These are phyloP conservation scores for Aphidius gifuensis DNA, from an alignment of 1,140 invertebrate genomes.

Conservation along the genomic window DNA sequence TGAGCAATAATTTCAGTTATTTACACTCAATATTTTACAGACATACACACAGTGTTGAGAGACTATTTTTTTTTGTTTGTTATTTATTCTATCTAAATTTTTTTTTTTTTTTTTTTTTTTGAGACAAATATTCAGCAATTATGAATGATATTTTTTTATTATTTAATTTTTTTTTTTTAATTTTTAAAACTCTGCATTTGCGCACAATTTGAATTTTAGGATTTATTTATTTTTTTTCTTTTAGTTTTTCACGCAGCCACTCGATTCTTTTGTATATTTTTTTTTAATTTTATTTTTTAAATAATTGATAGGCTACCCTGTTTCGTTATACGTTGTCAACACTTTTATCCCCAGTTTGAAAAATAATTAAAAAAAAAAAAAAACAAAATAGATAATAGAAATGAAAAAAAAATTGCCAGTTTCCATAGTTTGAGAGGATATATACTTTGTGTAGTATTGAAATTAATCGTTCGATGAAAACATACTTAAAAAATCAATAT, in stretches of 20 bases:
- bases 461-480: too few relatives aligned
- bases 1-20: conserved; percentile 56
- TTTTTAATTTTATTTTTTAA: conserved; percentile 37
- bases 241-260: conserved; percentile 25
- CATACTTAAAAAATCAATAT: too few relatives aligned
- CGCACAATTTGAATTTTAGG: neutral
- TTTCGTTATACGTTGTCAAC: conserved; percentile 51
- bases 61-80: conserved; percentile 15
- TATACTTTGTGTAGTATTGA: too few relatives aligned
- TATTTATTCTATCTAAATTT: conserved; percentile 1
- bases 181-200: neutral
- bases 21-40: conserved; percentile 54
- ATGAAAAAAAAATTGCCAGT: neutral
- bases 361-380: conserved; percentile 16
- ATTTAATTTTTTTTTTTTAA: conserved; percentile 3
- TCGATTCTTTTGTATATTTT: conserved; percentile 23
- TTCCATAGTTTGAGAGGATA: too few relatives aligned
- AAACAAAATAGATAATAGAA: conserved; percentile 1
- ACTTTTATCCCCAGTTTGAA: conserved; percentile 20
- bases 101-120: neutral
- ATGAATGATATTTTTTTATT: conserved; percentile 5
- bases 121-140: neutral
- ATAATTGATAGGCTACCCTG: conserved; percentile 56
- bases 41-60: conserved; percentile 35
- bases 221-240: conserved; percentile 20